phyloP scores from a whole-genome alignment of 23 tunicate genomes.

The Halocynthia aurantium region DNA sequence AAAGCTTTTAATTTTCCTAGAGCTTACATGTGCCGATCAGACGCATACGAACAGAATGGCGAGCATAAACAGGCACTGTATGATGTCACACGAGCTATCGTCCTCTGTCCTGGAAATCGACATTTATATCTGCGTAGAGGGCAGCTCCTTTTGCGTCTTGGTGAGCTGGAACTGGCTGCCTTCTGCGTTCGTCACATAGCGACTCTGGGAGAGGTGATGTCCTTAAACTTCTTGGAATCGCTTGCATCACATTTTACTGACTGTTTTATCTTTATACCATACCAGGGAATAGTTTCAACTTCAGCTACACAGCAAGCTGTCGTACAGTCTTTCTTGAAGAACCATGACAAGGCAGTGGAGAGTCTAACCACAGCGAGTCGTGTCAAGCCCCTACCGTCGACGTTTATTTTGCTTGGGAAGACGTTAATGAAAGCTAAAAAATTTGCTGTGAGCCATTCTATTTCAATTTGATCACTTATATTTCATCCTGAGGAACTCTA shows the following conservation, averaged over 20 bases:
- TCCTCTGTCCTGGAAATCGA: conserved; percentile 53
- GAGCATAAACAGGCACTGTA: conserved; percentile 56
- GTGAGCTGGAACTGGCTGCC: conserved; percentile 64
- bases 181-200: conserved; percentile 80
- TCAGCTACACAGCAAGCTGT: conserved; percentile 91
- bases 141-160: conserved; percentile 50
- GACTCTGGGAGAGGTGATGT: conserved; percentile 55
- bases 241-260: not conserved
- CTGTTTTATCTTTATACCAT: not conserved
- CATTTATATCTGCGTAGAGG: conserved; percentile 80
- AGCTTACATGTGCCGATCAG: conserved; percentile 84
- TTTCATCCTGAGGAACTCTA: too few species aligned
- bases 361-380: conserved; percentile 54
- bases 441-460: conserved; percentile 30
- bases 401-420: conserved; percentile 70
- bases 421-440: conserved; percentile 81
- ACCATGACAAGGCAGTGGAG: conserved; percentile 68
- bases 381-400: conserved; percentile 57
- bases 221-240: not conserved
- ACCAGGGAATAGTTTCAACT: conserved; percentile 63
- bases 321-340: conserved; percentile 81
- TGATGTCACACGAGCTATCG: conserved; percentile 86
- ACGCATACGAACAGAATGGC: conserved; percentile 47
- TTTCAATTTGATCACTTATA: too few species aligned
- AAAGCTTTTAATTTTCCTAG: conserved; percentile 8